Percentiles rank a stretch among this genome's conserved stretches.
Conservation (phyloP, 2,113 vertebrate species). For the Calypte anna region DNA sequence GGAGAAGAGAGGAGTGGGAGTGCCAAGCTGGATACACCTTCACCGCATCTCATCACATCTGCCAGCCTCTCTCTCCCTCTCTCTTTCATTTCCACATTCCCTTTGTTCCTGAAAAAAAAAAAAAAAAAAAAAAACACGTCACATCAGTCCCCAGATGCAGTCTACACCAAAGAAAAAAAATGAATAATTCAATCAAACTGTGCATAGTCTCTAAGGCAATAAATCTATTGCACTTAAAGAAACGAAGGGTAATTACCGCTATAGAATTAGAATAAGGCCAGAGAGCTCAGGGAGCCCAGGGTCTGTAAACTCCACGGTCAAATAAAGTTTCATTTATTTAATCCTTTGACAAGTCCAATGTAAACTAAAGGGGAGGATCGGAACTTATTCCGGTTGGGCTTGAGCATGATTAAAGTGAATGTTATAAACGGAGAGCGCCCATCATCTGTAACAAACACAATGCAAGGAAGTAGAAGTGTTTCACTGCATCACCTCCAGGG, state of each 20-base stretch:
- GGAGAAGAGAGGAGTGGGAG: constrained; percentile 83
- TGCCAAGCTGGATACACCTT: constrained; percentile 88
- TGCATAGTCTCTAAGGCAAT: constrained; percentile 85
- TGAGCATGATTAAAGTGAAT: constrained; percentile 48
- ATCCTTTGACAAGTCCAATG: constrained; percentile 71
- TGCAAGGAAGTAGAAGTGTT: constrained; percentile 56
- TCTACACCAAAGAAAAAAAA: constrained; percentile 86
- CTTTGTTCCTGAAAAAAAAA: constrained; percentile 86
- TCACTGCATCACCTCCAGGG: constrained; percentile 70
- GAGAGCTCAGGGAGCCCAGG: constrained; percentile 66
- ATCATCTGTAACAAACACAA: constrained; percentile 37
- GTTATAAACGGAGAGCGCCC: constrained; percentile 15
- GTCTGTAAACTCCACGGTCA: constrained; percentile 75
- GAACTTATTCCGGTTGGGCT: constrained; percentile 61
- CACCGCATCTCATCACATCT: constrained; percentile 90
- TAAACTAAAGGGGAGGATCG: constrained; percentile 69
- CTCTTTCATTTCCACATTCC: constrained; percentile 90
- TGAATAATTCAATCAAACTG: constrained; percentile 90
- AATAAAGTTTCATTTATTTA: constrained; percentile 82
- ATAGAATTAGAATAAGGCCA: constrained; percentile 81
- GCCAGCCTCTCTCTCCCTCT: constrained; percentile 87
- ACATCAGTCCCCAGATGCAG: constrained; percentile 89
- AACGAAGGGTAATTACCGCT: constrained; percentile 81
- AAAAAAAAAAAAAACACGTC: constrained; percentile 84
- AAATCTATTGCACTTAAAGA: constrained; percentile 84